Evolutionary conservation across 2,888 invertebrate species (phyloP).

Genomic region (Hyalella azteca): DNA sequence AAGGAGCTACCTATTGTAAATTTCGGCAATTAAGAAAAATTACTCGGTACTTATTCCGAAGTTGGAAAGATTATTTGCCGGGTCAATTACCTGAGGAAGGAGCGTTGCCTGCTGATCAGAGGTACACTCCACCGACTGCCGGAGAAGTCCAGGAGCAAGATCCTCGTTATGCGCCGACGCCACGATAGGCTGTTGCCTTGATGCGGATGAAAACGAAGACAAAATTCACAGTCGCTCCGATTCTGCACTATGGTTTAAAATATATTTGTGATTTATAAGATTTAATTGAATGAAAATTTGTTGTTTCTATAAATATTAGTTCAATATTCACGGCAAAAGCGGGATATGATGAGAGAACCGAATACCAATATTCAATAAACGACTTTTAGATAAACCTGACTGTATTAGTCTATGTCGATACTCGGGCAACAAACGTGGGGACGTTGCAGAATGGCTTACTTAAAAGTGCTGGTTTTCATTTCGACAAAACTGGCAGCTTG

Average conservation of each 20-base stretch:
- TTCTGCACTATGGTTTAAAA: too few species aligned
- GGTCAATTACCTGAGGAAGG: constrained; percentile 62
- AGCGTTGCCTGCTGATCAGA: background rate
- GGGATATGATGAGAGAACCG: too few species aligned
- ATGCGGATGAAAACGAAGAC: too few species aligned
- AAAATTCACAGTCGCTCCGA: too few species aligned
- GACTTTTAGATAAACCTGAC: too few species aligned
- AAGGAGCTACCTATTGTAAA: constrained; percentile 92
- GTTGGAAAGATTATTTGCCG: constrained; percentile 91
- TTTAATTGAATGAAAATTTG: too few species aligned
- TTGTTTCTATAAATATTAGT: constrained; percentile 21
- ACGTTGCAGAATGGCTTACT: background rate
- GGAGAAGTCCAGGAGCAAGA: background rate
- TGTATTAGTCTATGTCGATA: too few species aligned
- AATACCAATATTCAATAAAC: too few species aligned
- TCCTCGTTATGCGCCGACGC: constrained; percentile 10
- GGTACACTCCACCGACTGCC: background rate
- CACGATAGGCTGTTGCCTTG: background rate
- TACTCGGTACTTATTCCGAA: constrained; percentile 86
- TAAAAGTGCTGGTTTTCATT: background rate
- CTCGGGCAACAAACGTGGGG: too few species aligned
- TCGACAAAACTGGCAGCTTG: background rate
- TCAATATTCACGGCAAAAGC: background rate
- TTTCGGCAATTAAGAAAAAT: constrained; percentile 89
- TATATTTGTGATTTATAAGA: too few species aligned